Evolutionary conservation across 2,888 invertebrate species (phyloP).

Genomic region (Heliconius aoede): DNA sequence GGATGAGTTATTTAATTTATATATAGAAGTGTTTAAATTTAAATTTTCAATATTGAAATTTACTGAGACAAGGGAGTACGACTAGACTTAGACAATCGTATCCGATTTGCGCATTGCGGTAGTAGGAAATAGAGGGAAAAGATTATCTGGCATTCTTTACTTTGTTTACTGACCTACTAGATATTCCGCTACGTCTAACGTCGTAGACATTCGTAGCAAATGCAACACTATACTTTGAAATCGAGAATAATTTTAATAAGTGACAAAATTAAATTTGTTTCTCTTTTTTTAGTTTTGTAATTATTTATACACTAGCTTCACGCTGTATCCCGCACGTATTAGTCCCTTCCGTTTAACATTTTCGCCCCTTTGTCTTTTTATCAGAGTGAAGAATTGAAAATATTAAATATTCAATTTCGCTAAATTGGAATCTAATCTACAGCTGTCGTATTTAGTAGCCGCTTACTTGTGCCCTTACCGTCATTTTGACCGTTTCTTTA

Average conservation of each 20-base stretch:
- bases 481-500: no score
- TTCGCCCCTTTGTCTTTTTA: no score
- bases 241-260: not conserved
- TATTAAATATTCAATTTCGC: no score
- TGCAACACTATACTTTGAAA: not conserved
- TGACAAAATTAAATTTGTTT: not conserved
- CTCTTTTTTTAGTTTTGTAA: not conserved
- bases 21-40: constrained; percentile 2
- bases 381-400: no score
- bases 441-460: no score
- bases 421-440: no score
- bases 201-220: not conserved
- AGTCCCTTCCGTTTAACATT: no score
- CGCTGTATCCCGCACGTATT: no score
- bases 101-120: constrained; percentile 27
- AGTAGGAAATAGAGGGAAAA: constrained; percentile 18
- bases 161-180: constrained; percentile 24
- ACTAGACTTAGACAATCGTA: constrained; percentile 7
- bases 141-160: constrained; percentile 21
- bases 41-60: constrained; percentile 11
- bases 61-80: not conserved
- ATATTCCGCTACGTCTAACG: constrained; percentile 6
- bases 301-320: not conserved
- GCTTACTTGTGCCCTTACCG: no score
- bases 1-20: not conserved